Percentiles rank a stretch among this genome's conserved stretches.
Evolutionary conservation across 2,888 invertebrate genomes (phyloP).

Genomic region (Lymantria monacha): DNA sequence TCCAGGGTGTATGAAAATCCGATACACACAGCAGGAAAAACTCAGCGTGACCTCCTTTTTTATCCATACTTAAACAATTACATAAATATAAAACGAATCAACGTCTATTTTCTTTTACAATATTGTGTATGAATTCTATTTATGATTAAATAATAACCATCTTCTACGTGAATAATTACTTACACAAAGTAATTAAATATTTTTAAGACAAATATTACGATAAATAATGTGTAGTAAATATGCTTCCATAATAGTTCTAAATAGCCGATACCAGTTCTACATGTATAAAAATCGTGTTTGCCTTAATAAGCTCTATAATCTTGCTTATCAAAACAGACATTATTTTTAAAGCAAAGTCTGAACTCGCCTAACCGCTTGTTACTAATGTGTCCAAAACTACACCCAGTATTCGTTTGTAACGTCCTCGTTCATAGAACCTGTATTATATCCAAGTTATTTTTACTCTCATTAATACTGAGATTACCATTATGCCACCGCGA

Average conservation of each 20-base stretch:
- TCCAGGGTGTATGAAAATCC: conserved; percentile 44
- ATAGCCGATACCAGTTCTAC: conserved; percentile 13
- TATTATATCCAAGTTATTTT: conserved; percentile 29
- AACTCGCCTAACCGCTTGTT: conserved; percentile 7
- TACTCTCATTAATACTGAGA: conserved; percentile 42
- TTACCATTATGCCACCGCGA: conserved; percentile 59
- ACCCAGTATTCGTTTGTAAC: conserved; percentile 1
- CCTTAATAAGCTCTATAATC: conserved; percentile 22
- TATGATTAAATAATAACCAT: background rate
- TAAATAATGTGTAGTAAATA: conserved; percentile 2
- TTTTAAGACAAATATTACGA: conserved; percentile 4
- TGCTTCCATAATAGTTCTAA: conserved; percentile 11
- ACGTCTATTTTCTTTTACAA: background rate
- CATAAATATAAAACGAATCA: background rate
- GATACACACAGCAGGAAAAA: conserved; percentile 1
- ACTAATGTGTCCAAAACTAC: conserved; percentile 6
- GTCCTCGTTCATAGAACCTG: conserved; percentile 10
- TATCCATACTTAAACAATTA: background rate
- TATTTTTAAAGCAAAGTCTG: conserved; percentile 14
- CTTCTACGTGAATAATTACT: conserved; percentile 4
- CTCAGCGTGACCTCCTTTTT: conserved; percentile 1
- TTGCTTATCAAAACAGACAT: conserved; percentile 24
- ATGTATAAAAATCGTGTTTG: conserved; percentile 22
- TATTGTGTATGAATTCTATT: background rate
- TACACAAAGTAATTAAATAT: conserved; percentile 10